These are phyloP conservation scores for Tangara arthus DNA, from an alignment of 2,797 vertebrate genomes.

Conservation along the genomic window DNA sequence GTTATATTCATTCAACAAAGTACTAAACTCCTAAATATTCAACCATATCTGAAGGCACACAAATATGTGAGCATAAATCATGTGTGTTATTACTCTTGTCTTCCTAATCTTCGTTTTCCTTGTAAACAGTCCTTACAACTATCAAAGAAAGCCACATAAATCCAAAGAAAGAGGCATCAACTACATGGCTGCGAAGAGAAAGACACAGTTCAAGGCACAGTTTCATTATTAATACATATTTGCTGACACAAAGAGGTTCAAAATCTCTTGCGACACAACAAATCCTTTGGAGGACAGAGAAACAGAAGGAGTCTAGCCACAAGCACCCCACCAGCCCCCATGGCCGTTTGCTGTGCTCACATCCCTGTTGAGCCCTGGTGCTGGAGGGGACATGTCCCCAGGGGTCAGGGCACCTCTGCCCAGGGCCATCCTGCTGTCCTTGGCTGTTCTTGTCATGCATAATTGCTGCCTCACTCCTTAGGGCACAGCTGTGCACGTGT, in stretches of 20 bases:
- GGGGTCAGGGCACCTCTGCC: background rate
- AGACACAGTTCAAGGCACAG: background rate
- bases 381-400: background rate
- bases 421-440: background rate
- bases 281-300: background rate
- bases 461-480: background rate
- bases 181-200: background rate
- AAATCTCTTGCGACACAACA: rapidly evolving
- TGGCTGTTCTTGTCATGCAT: rapidly evolving
- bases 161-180: background rate
- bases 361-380: rapidly evolving
- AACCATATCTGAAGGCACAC: background rate
- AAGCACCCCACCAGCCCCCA: rapidly evolving
- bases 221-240: background rate
- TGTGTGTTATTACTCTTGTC: background rate
- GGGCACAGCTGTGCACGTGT: background rate
- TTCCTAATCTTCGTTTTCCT: background rate
- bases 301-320: background rate
- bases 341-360: background rate
- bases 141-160: background rate
- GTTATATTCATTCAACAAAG: background rate
- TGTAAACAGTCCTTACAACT: background rate
- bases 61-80: background rate
- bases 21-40: background rate
- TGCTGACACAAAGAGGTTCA: background rate